Conservation (phyloP, 2,888 invertebrate species). For the Dasysyrphus tricinctus region DNA sequence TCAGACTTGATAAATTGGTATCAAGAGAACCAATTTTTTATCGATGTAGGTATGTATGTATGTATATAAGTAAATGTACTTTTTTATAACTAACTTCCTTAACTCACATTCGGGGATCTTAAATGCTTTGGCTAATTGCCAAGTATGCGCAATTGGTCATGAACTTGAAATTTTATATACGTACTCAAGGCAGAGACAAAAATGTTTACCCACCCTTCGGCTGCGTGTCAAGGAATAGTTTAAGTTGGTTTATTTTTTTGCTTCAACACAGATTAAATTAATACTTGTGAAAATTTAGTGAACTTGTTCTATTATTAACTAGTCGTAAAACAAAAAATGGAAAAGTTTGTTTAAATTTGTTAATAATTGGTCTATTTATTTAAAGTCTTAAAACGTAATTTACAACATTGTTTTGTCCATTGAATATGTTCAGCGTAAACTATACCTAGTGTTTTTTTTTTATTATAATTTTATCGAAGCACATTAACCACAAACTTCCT, state of each 20-base stretch:
- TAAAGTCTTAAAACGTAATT: slow-evolving; percentile 41
- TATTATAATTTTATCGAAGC: slow-evolving; percentile 15
- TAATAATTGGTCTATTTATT: slow-evolving; percentile 35
- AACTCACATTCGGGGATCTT: neutral
- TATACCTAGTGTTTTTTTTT: neutral
- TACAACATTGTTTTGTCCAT: slow-evolving; percentile 7
- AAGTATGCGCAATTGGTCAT: slow-evolving; percentile 3
- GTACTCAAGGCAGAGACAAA: neutral
- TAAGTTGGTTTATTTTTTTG: neutral
- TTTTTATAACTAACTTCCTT: slow-evolving; percentile 7
- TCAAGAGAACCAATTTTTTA: neutral
- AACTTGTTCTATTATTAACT: slow-evolving; percentile 13
- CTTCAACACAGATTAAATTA: slow-evolving; percentile 26
- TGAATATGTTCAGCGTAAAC: neutral
- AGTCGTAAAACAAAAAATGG: neutral
- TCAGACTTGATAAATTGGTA: neutral
- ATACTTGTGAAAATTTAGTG: neutral
- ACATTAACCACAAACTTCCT: slow-evolving; percentile 53
- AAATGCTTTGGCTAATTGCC: neutral
- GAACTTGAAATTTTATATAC: slow-evolving; percentile 34
- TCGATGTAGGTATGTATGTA: too few relatives aligned
- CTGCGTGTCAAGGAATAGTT: slow-evolving; percentile 18
- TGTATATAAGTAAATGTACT: neutral
- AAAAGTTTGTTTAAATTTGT: slow-evolving; percentile 33
- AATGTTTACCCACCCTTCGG: neutral